Base-by-base conservation (phyloP, 2,113 vertebrate species). In the Cololabis saira region DNA sequence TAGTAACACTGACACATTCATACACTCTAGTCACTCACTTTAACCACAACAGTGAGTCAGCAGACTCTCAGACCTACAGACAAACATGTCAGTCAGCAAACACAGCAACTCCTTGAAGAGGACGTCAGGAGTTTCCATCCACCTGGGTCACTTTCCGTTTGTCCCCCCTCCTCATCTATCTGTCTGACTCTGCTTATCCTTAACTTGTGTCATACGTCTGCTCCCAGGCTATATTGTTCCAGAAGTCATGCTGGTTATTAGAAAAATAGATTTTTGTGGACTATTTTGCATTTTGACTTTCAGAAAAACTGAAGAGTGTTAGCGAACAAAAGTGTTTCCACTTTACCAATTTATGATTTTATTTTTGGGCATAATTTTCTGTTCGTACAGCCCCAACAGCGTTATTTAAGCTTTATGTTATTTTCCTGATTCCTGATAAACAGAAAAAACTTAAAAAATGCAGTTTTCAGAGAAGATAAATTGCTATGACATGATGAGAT, bases 41-140 rank as follows among this genome's bases (percentile, higher is more conserved):
- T 55, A 76, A 62, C 71, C 76, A 72, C 79, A 78, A 79, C 82
- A 82, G 80, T 87, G 86, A 88, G 78, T 88, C 86, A 90, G 86
- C 81, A n/a, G 50, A 81, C 78, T 71, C 63, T 5, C 56, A 74
- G 60, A 8, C 54, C 57, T 40, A 11, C 33, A 37, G 33, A 68
- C 64, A 74, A 72, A 81, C 77, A 58, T 62, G 68, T 64, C 74
- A 53, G 72, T 84, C 76, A 81, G 83, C 83, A 87, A 76, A 81
- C 71, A 71, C 50, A 70, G 70, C 56, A 61, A 21, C 56, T 33
- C 62, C 22, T 44, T 3, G 2, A 22, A 3, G 41, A 81, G 60
- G 50, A 73, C 45, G 37, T 54, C 16, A 13, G 65, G 13, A 71
- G 60, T 84, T 85, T 84, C 78, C 69, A 16, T 81, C 55, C 30